Evolutionary conservation across 1,140 invertebrate species (phyloP), one percentile per base, ranked within the genome.

Genomic region (Rhagoletis pomonella): DNA sequence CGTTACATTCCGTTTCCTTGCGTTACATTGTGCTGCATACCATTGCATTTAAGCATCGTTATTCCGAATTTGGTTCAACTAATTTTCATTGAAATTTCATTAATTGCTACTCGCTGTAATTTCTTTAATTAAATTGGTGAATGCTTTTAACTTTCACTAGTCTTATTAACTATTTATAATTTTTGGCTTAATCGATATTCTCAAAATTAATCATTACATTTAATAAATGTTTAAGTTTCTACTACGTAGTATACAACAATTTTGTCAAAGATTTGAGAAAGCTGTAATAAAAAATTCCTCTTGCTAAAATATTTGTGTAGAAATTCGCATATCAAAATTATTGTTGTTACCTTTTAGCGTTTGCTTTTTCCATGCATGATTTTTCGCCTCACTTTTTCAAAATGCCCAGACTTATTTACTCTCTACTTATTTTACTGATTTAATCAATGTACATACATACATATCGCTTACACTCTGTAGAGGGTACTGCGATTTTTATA

Each of bases 21-120:
- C 58, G 58, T 85, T 60, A 10, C 84, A 17, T 85, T 85, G 5
- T 44, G 14, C 62, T 85, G n/a, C 73, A 81, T 81, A 81, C 73
- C 17, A 81, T 55, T 81, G 47, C n/a, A 47, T 81, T 29, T 81
- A 29, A 81, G 73, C 73, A 81, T 81, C 73, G 7, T 19, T 29
- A 55, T 81, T 19, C 29, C n/a, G 19, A 81, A 39, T 81, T 81
- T 19, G 17, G n/a, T 81, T 81, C 6, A 81, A 81, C 73, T 81
- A 55, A 81, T 44, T 73, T 73, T 5, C 67, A 42, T 73, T 73
- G 3, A 17, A 73, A 44, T 73, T 73, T 17, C 44, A 44, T 73
- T 47, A 39, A 42, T 73, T 42, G 42, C 67, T 73, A 73, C 39
- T 73, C 44, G 14, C 67, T 39, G 67, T 73, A 14, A 5, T 67